Evolutionary conservation across 1,140 invertebrate species (phyloP).

Genomic region (Muscidifurax raptorellus): DNA sequence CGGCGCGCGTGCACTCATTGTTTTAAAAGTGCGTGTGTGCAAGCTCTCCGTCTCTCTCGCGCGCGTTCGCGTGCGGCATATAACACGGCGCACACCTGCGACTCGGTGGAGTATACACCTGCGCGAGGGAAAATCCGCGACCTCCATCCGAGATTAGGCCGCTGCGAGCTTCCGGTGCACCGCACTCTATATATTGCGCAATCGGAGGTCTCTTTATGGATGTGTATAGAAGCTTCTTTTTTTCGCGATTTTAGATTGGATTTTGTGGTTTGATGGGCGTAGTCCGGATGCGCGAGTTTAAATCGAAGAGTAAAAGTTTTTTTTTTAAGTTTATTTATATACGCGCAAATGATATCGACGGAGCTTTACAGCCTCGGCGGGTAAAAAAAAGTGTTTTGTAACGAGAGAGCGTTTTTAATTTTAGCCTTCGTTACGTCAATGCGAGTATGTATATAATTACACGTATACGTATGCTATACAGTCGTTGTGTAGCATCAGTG

Average conservation of each 20-base stretch:
- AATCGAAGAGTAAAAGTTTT: too few species aligned
- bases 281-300: too few species aligned
- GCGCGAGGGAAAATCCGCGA: constrained; percentile 5
- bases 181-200: not conserved
- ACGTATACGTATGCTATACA: not conserved
- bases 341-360: too few species aligned
- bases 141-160: constrained; percentile 42
- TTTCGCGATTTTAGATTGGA: not conserved
- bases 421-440: too few species aligned
- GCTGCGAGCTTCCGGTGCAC: not conserved
- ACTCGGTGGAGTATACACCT: not conserved
- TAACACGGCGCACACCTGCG: constrained; percentile 48
- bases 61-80: not conserved
- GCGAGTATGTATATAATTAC: not conserved
- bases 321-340: too few species aligned
- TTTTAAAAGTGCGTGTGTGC: constrained; percentile 67
- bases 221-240: not conserved
- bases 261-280: too few species aligned
- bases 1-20: constrained; percentile 66
- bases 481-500: too few species aligned
- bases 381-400: too few species aligned
- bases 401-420: too few species aligned
- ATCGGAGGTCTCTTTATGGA: not conserved
- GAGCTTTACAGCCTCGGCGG: too few species aligned
- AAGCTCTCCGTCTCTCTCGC: not conserved